A percentile compares a stretch with the other conserved stretches of the same genome.
Conservation (phyloP, 2,888 invertebrate genomes). For the Nephrotoma appendiculata region DNA sequence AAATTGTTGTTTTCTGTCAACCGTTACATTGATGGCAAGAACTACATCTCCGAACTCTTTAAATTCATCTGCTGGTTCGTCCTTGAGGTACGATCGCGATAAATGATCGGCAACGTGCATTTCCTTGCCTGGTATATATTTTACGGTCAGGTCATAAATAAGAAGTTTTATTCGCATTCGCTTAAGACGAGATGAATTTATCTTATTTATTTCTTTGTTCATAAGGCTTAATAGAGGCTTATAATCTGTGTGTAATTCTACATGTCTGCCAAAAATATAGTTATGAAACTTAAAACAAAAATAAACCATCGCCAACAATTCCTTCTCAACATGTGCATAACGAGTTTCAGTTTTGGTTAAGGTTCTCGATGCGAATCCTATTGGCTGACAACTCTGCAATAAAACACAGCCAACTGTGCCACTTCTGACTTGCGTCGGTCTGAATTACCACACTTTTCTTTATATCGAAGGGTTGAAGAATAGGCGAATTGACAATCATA, state of each 20-base stretch:
- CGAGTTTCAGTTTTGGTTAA: constrained; percentile 16
- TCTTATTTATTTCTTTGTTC: constrained; percentile 14
- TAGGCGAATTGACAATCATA: not conserved
- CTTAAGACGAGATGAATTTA: constrained; percentile 12
- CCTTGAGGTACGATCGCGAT: constrained; percentile 9
- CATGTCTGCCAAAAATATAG: constrained; percentile 14
- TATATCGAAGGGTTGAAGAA: not conserved
- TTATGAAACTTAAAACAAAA: no score
- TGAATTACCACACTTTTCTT: no score
- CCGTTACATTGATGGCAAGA: constrained; percentile 4
- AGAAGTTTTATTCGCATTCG: no score
- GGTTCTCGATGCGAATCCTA: constrained; percentile 17
- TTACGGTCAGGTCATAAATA: no score
- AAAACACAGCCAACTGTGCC: no score
- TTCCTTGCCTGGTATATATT: no score
- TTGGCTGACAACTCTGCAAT: constrained; percentile 8
- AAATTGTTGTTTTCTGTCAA: not conserved
- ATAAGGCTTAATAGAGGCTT: constrained; percentile 14
- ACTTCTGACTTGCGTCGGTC: no score
- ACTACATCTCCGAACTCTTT: constrained; percentile 8
- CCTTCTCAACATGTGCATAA: constrained; percentile 14
- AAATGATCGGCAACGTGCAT: constrained; percentile 12
- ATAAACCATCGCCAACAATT: constrained; percentile 14
- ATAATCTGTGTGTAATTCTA: no score
- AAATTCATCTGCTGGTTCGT: constrained; percentile 1